These are phyloP conservation scores for Triplophysa dalaica DNA, from an alignment of 2,113 vertebrate genomes.

Conservation along the genomic window DNA sequence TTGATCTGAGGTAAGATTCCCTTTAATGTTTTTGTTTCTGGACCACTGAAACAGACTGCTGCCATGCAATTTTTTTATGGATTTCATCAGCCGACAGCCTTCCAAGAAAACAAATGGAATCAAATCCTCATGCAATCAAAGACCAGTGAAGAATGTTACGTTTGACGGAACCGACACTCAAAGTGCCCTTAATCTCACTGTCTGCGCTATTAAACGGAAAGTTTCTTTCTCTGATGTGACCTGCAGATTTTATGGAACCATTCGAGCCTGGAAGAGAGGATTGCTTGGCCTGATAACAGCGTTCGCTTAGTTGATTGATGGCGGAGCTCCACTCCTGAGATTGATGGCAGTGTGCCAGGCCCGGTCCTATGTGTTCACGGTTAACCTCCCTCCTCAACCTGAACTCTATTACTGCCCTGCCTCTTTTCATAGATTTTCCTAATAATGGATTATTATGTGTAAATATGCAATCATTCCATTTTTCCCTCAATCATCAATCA, in stretches of 20 bases:
- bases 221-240: constrained; percentile 44
- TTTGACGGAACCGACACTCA: constrained; percentile 43
- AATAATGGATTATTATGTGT: constrained; percentile 45
- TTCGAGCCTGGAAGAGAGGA: constrained; percentile 37
- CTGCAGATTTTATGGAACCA: constrained; percentile 38
- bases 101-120: constrained; percentile 50
- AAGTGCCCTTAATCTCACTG: constrained; percentile 51
- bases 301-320: constrained; percentile 58
- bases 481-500: not conserved
- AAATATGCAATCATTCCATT: constrained; percentile 33
- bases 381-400: constrained; percentile 44
- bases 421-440: constrained; percentile 26
- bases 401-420: not conserved
- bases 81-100: constrained; percentile 40
- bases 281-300: constrained; percentile 45
- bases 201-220: constrained; percentile 46
- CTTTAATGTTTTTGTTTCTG: constrained; percentile 2
- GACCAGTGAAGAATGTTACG: constrained; percentile 42
- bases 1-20: constrained; percentile 18
- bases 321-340: constrained; percentile 56
- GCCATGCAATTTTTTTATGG: constrained; percentile 34
- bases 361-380: constrained; percentile 56
- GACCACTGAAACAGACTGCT: constrained; percentile 14
- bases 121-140: constrained; percentile 31
- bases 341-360: constrained; percentile 57